Evolutionary conservation across 2,113 vertebrate species (phyloP).

Genomic region (Sarotherodon lohbergeri): DNA sequence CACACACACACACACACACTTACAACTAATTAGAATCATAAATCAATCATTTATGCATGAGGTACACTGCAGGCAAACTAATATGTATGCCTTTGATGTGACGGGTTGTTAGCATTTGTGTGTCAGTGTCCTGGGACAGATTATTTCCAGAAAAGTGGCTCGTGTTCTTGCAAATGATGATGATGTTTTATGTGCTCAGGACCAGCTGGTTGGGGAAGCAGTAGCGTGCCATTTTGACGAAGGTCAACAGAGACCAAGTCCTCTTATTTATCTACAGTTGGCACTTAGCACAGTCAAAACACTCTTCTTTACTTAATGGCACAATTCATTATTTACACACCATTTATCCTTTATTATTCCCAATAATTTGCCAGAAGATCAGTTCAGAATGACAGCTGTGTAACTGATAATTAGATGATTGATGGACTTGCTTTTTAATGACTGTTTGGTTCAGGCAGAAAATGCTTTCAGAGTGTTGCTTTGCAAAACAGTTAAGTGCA

Average conservation of each 20-base stretch:
- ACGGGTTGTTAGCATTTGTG: neutral
- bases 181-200: neutral
- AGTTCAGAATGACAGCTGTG: neutral
- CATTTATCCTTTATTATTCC: neutral
- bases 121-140: neutral
- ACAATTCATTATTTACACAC: conserved; percentile 13
- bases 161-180: neutral
- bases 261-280: neutral
- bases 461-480: neutral
- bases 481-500: neutral
- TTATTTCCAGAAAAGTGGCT: neutral
- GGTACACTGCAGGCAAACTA: neutral
- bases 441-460: neutral
- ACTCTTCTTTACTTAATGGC: neutral
- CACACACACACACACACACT: no score
- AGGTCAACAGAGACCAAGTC: neutral
- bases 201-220: neutral
- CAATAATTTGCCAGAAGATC: neutral
- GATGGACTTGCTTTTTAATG: neutral
- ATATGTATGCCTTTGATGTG: conserved; percentile 17
- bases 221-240: neutral
- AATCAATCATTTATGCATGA: conserved; percentile 40
- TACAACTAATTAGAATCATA: neutral
- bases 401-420: conserved; percentile 8
- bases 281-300: neutral